These are phyloP conservation scores for Pampus argenteus DNA, from an alignment of 2,797 vertebrate genomes.

Conservation along the genomic window DNA sequence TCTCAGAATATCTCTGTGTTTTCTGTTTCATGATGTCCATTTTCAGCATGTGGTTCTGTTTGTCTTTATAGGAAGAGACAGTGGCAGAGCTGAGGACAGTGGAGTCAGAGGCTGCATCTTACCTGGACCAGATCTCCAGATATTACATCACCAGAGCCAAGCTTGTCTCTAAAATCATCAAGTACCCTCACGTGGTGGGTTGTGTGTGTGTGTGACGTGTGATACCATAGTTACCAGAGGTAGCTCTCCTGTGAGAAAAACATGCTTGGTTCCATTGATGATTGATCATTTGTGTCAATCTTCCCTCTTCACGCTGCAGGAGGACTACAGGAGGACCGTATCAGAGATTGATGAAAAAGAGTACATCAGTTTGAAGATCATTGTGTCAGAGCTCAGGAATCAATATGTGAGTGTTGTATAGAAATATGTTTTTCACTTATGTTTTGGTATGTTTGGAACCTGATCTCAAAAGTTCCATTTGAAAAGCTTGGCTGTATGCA, in stretches of 20 bases:
- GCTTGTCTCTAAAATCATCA: slow-evolving; percentile 92
- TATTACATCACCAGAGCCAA: slow-evolving; percentile 93
- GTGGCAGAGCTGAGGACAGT: slow-evolving; percentile 91
- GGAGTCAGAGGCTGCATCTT: slow-evolving; percentile 91
- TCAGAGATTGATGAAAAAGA: slow-evolving; percentile 92
- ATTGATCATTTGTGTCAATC: neutral
- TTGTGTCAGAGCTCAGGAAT: slow-evolving; percentile 92
- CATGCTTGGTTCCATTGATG: neutral
- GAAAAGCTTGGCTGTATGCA: too few relatives aligned
- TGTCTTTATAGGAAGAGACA: slow-evolving; percentile 86
- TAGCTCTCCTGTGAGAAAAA: neutral
- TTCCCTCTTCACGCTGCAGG: slow-evolving; percentile 67
- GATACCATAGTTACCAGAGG: neutral
- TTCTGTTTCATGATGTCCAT: too few relatives aligned
- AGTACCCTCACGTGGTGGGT: slow-evolving; percentile 93
- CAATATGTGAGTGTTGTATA: slow-evolving; percentile 86
- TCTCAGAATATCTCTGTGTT: too few relatives aligned
- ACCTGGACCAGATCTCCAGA: slow-evolving; percentile 93
- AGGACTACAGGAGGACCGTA: slow-evolving; percentile 91
- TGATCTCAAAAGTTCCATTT: too few relatives aligned
- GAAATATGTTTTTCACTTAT: neutral
- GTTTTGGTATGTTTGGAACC: neutral
- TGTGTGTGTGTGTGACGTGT: slow-evolving; percentile 1
- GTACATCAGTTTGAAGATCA: slow-evolving; percentile 91
- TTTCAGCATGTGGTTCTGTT: neutral